Evolutionary conservation across 2,797 vertebrate species (phyloP).

Genomic region (Centroberyx gerrardi): DNA sequence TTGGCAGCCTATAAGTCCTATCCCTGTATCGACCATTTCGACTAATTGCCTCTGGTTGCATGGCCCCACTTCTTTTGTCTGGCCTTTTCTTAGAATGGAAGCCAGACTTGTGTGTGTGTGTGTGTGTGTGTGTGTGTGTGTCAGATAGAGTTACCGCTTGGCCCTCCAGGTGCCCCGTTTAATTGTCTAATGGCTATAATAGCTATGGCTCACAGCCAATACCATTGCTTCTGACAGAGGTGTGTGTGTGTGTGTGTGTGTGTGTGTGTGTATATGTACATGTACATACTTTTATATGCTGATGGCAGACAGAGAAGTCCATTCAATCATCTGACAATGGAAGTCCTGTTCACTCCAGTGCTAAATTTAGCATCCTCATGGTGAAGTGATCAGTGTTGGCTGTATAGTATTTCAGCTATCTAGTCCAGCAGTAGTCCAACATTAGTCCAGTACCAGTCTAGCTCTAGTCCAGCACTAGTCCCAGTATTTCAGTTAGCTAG

Average conservation of each 20-base stretch:
- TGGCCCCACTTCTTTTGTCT: slow-evolving; percentile 43
- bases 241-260: slow-evolving; percentile 7
- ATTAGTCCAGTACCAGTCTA: too few relatives aligned
- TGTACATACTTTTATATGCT: slow-evolving; percentile 11
- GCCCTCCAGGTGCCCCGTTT: slow-evolving; percentile 56
- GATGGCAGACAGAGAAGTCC: not conserved
- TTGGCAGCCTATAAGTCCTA: slow-evolving; percentile 36
- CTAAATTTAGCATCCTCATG: slow-evolving; percentile 7
- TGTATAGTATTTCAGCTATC: not conserved
- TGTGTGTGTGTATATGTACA: slow-evolving; percentile 9
- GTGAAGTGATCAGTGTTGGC: not conserved
- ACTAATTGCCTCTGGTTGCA: slow-evolving; percentile 64
- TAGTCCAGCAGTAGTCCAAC: too few relatives aligned
- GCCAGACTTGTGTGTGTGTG: slow-evolving; percentile 19
- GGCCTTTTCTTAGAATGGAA: slow-evolving; percentile 13
- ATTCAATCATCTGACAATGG: not conserved
- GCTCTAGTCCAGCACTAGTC: too few relatives aligned
- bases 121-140: slow-evolving; percentile 32
- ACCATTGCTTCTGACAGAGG: slow-evolving; percentile 3
- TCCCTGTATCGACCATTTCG: slow-evolving; percentile 58
- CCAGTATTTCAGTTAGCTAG: too few relatives aligned
- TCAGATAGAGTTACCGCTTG: slow-evolving; percentile 51
- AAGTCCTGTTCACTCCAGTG: not conserved
- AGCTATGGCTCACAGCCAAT: slow-evolving; percentile 23
- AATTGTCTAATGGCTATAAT: slow-evolving; percentile 63